These are phyloP conservation scores for Clivina fossor DNA, from an alignment of 2,888 invertebrate species.

Conservation along the genomic window DNA sequence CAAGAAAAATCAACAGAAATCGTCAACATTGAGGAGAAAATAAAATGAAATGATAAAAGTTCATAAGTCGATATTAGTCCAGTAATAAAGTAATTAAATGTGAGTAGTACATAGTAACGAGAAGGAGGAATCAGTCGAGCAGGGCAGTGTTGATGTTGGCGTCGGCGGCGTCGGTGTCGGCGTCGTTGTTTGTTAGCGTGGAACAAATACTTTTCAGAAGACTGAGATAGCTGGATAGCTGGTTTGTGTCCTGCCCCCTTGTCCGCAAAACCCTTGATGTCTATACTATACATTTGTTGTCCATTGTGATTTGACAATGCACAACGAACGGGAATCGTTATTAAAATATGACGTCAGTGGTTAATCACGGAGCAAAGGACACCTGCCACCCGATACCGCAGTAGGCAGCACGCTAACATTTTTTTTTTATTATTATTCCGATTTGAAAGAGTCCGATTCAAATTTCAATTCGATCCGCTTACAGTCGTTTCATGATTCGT, in stretches of 20 bases:
- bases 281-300: conserved; percentile 42
- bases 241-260: conserved; percentile 20
- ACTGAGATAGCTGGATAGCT: no score
- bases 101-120: conserved; percentile 18
- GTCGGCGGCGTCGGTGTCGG: no score
- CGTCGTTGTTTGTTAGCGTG: conserved; percentile 18
- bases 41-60: no score
- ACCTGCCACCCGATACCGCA: conserved; percentile 43
- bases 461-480: no score
- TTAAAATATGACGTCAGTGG: conserved; percentile 48
- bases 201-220: conserved; percentile 30
- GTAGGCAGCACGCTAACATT: not conserved
- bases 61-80: no score
- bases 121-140: no score
- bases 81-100: conserved; percentile 23
- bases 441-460: no score
- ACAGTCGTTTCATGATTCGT: no score
- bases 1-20: no score
- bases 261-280: conserved; percentile 1
- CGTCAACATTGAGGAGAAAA: no score
- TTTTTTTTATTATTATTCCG: not conserved
- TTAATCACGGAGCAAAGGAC: conserved; percentile 45
- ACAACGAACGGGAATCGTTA: conserved; percentile 50
- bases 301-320: conserved; percentile 51
- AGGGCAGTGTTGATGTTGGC: no score